Percentiles rank a stretch among this genome's conserved stretches.
Conservation (phyloP, 92 coral and sea anemone genomes). For the Palythoa grandis region DNA sequence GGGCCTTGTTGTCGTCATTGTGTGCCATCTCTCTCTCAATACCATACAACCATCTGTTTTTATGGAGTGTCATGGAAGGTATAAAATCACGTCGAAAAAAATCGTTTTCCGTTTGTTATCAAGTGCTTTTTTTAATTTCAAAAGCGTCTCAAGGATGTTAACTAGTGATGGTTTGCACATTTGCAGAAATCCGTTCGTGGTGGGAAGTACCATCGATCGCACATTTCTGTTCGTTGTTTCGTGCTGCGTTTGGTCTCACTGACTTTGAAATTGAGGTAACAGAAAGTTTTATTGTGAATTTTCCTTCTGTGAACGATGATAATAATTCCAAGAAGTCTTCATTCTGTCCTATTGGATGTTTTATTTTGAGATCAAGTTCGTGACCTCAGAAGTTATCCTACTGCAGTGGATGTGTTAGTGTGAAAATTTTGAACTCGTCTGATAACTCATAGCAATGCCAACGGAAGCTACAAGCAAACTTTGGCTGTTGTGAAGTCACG, state of each 20-base stretch:
- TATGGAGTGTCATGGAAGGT: constrained; percentile 98
- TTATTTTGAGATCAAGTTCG: constrained; percentile 37
- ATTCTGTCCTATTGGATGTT: constrained; percentile 4
- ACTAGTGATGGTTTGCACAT: constrained; percentile 64
- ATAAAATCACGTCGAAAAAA: constrained; percentile 68
- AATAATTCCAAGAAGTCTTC: constrained; percentile 23
- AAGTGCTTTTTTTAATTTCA: constrained; percentile 57
- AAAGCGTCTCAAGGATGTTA: constrained; percentile 63
- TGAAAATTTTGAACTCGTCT: constrained; percentile 65
- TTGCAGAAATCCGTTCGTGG: constrained; percentile 99
- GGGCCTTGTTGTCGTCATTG: constrained; percentile 90
- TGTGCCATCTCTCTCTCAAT: constrained; percentile 63
- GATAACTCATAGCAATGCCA: constrained; percentile 31
- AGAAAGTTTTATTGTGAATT: constrained; percentile 9
- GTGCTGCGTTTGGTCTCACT: constrained; percentile 98
- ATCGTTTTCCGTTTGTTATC: constrained; percentile 64
- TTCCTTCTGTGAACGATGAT: constrained; percentile 8
- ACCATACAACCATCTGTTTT: constrained; percentile 93
- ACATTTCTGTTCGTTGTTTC: constrained; percentile 98
- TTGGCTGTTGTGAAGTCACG: constrained; percentile 51
- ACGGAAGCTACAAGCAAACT: constrained; percentile 31
- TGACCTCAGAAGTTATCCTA: constrained; percentile 28
- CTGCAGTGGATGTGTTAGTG: constrained; percentile 3
- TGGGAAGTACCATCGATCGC: constrained; percentile 99
- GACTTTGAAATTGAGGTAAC: constrained; percentile 99